Percentiles rank a stretch among this genome's conserved stretches.
phyloP scores from a whole-genome alignment of 2,113 vertebrate species.

The Anas platyrhynchos region DNA sequence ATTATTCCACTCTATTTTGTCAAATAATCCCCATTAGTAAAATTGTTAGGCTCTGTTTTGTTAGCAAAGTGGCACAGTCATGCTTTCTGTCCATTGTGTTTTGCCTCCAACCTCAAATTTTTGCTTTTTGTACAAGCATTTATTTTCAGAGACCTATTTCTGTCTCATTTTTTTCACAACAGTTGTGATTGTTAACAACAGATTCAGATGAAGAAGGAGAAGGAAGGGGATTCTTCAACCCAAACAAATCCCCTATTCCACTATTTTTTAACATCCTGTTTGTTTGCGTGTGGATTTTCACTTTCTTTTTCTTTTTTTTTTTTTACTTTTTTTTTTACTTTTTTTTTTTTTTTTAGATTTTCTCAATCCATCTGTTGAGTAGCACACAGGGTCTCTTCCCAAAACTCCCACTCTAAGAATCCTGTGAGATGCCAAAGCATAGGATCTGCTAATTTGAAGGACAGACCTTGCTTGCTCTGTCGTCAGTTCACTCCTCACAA shows the following conservation, averaged over 20 bases:
- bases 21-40: background rate
- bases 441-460: background rate
- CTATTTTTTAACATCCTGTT: background rate
- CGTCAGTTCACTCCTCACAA: background rate
- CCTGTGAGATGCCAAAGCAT: background rate
- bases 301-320: fast-evolving
- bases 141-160: background rate
- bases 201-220: background rate
- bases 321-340: no score
- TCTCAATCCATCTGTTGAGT: background rate
- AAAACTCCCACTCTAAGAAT: background rate
- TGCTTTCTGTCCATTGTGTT: background rate
- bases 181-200: background rate
- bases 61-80: background rate
- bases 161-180: background rate
- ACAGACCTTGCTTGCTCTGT: background rate
- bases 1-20: background rate
- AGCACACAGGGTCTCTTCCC: background rate
- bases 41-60: background rate
- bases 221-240: background rate
- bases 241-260: background rate
- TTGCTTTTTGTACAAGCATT: background rate
- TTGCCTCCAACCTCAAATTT: background rate
- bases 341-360: background rate
- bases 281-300: background rate